phyloP scores from a whole-genome alignment of 2,113 vertebrate genomes.

The Corydoras maculifer region DNA sequence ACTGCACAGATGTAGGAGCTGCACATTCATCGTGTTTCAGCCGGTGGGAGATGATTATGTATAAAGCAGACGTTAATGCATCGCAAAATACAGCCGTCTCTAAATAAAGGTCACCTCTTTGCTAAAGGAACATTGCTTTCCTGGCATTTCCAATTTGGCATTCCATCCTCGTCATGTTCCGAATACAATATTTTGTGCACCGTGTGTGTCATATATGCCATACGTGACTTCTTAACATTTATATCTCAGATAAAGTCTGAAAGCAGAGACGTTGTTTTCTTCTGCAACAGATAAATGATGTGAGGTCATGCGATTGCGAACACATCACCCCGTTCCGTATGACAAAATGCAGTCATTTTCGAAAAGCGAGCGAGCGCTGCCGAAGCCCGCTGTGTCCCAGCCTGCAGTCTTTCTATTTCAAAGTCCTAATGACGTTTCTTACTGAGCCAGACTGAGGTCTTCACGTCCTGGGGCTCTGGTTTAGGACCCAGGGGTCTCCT shows the following conservation, averaged over 20 bases:
- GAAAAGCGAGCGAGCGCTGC: constrained; percentile 11
- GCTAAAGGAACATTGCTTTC: too few species aligned
- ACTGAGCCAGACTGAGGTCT: not conserved
- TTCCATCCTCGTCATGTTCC: too few species aligned
- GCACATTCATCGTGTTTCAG: too few species aligned
- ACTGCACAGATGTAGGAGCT: too few species aligned
- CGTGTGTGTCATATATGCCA: too few species aligned
- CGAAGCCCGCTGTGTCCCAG: constrained; percentile 20
- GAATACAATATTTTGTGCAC: too few species aligned
- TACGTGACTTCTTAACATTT: too few species aligned
- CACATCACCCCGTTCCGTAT: constrained; percentile 16
- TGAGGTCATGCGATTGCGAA: not conserved
- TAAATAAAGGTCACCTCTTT: too few species aligned
- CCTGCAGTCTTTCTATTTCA: constrained; percentile 32
- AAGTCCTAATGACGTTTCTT: constrained; percentile 25
- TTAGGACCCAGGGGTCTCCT: constrained; percentile 27
- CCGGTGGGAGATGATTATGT: too few species aligned
- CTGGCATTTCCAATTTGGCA: too few species aligned
- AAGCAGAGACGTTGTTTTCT: not conserved
- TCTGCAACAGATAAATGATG: not conserved
- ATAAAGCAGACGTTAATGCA: too few species aligned
- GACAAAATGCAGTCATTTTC: constrained; percentile 22
- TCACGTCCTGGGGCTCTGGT: not conserved
- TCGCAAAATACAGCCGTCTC: too few species aligned
- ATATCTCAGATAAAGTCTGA: not conserved